Conservation (phyloP, 2,113 vertebrate genomes). For the Salvelinus sp. region DNA sequence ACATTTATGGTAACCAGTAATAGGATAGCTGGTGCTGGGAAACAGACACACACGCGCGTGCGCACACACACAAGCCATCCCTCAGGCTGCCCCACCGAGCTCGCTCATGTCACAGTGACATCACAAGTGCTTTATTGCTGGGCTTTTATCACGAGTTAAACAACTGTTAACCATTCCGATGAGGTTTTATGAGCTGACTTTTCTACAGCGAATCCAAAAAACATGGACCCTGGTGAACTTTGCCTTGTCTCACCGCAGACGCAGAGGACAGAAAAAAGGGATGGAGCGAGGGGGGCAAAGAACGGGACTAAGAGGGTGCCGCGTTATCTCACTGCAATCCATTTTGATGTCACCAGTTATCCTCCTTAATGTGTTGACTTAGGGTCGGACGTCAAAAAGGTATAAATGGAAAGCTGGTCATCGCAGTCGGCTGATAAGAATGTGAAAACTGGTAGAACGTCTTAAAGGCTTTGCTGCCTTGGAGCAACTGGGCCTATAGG, state of each 20-base stretch:
- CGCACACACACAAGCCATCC: conserved; percentile 23
- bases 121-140: conserved; percentile 64
- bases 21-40: conserved; percentile 25
- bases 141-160: conserved; percentile 74
- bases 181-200: conserved; percentile 66
- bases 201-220: conserved; percentile 76
- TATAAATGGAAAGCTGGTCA: conserved; percentile 84
- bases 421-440: conserved; percentile 84
- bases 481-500: conserved; percentile 72
- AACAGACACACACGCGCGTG: conserved; percentile 16
- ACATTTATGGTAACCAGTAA: conserved; percentile 45
- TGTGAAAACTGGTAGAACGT: conserved; percentile 78
- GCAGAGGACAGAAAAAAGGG: conserved; percentile 53
- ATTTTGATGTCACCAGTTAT: conserved; percentile 84
- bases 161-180: conserved; percentile 62
- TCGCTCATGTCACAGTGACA: conserved; percentile 44
- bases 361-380: conserved; percentile 91
- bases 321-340: conserved; percentile 76
- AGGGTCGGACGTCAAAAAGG: conserved; percentile 77
- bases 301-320: too few species aligned
- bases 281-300: not conserved
- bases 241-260: conserved; percentile 62
- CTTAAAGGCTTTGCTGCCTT: conserved; percentile 55
- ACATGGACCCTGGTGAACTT: conserved; percentile 81
- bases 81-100: conserved; percentile 2